Base-by-base conservation (phyloP, 2,113 vertebrate genomes). In the Chaenocephalus aceratus region DNA sequence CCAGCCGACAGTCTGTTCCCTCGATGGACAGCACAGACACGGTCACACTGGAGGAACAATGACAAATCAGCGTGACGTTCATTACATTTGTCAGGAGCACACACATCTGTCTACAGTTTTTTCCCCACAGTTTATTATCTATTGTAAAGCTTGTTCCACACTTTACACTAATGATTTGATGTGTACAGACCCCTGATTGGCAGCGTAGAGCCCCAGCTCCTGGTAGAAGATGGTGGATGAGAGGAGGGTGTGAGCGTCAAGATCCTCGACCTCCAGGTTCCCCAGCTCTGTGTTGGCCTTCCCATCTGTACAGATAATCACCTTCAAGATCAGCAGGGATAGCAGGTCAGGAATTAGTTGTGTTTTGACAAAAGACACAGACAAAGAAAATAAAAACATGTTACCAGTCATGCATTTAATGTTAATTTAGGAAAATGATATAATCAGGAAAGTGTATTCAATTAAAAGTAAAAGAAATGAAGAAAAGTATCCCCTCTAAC, bases 291-390 rank as follows among this genome's bases (percentile, higher is more conserved):
- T 92, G 89, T 95, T 96, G 52, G 95, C 95, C 84, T 92, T 95
- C 54, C 95, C 95, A 14, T 95, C 95, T 64, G 95, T 95, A 79
- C 94, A 95, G 79, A 96, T 92, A 63, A 96, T 94, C 60, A 96
- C 95, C 95, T 96, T 89, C 1, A 41, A 60, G 44, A 87, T 81
- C 84, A 80, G 82, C n/a, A 82, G 51, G 53, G 13, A 82, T 53
- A 84, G 10, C 51, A 18, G 41, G 78, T 77, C 62, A 73, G 75
- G 3, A 74, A 23, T 56, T 8, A 26, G 54, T 46, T 66, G 36
- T 64, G 51, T 60, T 75, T 10, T 36, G 45, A 51, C 2, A 44
- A 57, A 2, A 54, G 26, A 46, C 59, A 75, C 21, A 60, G 36
- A 6, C 7, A 41, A 41, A 41, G 7, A 41, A 41, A 41, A 41